Evolutionary conservation across 2,113 vertebrate species (phyloP), one percentile per base, ranked within the genome.

Genomic region (Dolichallabes microphthalmus): DNA sequence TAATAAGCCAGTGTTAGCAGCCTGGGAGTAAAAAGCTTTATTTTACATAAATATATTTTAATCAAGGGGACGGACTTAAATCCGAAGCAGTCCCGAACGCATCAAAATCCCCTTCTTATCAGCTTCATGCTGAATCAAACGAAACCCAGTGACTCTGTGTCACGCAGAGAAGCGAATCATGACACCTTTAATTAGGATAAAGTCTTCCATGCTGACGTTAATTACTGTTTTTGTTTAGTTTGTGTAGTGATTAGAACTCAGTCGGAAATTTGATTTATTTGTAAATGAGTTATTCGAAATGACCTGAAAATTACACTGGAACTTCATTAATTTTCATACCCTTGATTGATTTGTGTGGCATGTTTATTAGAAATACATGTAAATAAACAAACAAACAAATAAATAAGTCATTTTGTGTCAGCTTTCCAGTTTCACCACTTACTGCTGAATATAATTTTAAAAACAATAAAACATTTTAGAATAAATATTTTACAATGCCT

Each of bases 221-320:
- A 73, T 45, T 25, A 73, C 39, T 50, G 32, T 25, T 13, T 50
- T 25, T 50, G 4, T 20, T 9, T 6, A 25, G 15, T 27, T 35
- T 64, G 52, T 66, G 60, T 52, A 45, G 63, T 78, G 78, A 66
- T 82, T 77, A 78, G 64, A 60, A 3, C 35, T 13, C 55, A 82
- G 57, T 52, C 11, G 14, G 58, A 82, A 58, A 12, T 8, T 50
- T 68, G 58, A 76, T 15, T 68, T 25, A 9, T 63, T 84, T 63
- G 25, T 15, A 63, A 74, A 78, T 50, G 19, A 50, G 35, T 45
- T 50, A 58, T 63, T 52, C n/a, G 8, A 82, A 82, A 68, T 75
- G 10, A 25, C 50, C 60, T 45, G 17, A 17, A 45, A 75, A 75
- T 63, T 55, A 73, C 58, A 82, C 1, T 10, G 19, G 27, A 55